Evolutionary conservation across 2,888 invertebrate genomes (phyloP).

Genomic region (Abrostola triplasia): DNA sequence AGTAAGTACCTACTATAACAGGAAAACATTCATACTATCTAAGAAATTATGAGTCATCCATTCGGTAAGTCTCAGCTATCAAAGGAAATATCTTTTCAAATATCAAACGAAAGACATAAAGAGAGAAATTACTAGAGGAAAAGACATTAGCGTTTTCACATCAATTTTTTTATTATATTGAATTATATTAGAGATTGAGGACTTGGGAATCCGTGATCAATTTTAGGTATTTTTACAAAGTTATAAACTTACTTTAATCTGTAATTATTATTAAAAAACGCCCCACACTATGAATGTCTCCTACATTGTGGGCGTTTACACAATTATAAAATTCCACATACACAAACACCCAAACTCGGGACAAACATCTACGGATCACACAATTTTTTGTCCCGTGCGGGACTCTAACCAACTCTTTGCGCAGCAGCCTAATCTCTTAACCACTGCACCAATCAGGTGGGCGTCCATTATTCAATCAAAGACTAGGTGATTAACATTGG

Average conservation of each 20-base stretch:
- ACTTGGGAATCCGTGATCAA: no score
- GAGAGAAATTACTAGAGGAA: constrained; percentile 22
- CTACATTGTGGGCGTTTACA: no score
- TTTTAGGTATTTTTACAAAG: no score
- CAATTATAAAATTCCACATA: no score
- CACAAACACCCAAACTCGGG: no score
- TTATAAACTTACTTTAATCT: background rate
- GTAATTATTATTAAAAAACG: no score
- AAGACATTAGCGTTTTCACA: constrained; percentile 19
- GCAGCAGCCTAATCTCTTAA: no score
- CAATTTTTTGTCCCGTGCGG: no score
- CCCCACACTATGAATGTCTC: no score
- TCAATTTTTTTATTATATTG: background rate
- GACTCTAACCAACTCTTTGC: no score
- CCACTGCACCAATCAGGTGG: no score
- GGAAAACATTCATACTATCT: background rate
- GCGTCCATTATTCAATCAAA: constrained; percentile 11
- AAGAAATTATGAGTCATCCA: constrained; percentile 2
- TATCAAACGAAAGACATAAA: constrained; percentile 23
- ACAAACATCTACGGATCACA: no score
- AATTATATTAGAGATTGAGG: background rate
- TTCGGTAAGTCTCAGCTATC: constrained; percentile 24
- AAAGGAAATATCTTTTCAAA: constrained; percentile 46
- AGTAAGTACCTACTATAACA: background rate
- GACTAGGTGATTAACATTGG: background rate